Percentiles rank a stretch among this genome's conserved stretches.
Evolutionary conservation across 2,797 vertebrate genomes (phyloP).

Genomic region (Notolabrus celidotus): DNA sequence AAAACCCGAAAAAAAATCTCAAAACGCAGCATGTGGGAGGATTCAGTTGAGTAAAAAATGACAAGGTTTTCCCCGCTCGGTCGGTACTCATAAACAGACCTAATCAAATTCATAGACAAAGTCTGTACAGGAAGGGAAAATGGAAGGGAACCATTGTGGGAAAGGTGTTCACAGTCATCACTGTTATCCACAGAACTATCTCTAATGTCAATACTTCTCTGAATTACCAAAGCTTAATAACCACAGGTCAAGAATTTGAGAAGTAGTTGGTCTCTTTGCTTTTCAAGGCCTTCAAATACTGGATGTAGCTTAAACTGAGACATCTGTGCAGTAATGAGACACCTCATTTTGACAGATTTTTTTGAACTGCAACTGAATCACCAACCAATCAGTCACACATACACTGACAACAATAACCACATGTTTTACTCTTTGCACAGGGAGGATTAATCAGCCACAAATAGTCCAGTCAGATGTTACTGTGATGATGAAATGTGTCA

Average conservation of each 20-base stretch:
- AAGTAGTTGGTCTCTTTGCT: too few relatives aligned
- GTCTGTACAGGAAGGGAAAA: slow-evolving; percentile 26
- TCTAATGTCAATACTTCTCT: too few relatives aligned
- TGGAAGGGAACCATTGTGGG: slow-evolving; percentile 12
- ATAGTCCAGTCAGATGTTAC: neutral
- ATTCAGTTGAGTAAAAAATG: slow-evolving; percentile 69
- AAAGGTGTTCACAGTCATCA: slow-evolving; percentile 6
- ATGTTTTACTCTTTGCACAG: neutral
- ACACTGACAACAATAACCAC: neutral
- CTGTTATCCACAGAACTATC: neutral
- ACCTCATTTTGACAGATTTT: neutral
- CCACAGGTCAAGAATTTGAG: too few relatives aligned
- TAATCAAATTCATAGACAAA: slow-evolving; percentile 58
- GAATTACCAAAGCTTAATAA: too few relatives aligned
- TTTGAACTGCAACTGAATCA: neutral
- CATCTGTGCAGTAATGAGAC: neutral
- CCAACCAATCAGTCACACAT: neutral
- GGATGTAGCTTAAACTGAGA: too few relatives aligned
- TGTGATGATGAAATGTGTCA: slow-evolving; percentile 33
- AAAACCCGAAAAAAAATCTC: slow-evolving; percentile 57
- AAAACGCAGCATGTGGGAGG: slow-evolving; percentile 70
- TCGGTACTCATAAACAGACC: slow-evolving; percentile 55
- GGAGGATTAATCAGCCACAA: slow-evolving; percentile 14
- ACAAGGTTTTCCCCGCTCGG: slow-evolving; percentile 70
- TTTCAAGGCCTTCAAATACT: too few relatives aligned